These are phyloP conservation scores for Fopius arisanus DNA, from an alignment of 1,140 invertebrate species.

Conservation along the genomic window DNA sequence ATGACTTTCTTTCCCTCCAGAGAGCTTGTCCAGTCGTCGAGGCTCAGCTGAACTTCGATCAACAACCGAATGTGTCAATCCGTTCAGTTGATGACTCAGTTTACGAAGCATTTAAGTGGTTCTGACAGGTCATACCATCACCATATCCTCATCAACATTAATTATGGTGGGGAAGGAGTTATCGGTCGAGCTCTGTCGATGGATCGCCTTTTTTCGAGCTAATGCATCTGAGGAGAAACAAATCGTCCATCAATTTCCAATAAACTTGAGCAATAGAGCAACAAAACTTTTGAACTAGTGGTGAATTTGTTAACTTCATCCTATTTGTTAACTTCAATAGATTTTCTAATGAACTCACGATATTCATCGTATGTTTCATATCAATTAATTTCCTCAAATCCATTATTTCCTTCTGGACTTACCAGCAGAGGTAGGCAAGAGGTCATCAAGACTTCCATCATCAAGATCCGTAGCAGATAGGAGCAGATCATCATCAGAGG, in stretches of 20 bases:
- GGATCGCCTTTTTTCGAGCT: constrained; percentile 59
- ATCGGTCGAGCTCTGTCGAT: constrained; percentile 61
- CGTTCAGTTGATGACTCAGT: too few species aligned
- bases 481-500: constrained; percentile 85
- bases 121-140: constrained; percentile 60
- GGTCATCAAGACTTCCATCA: constrained; percentile 74
- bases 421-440: constrained; percentile 60
- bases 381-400: not conserved
- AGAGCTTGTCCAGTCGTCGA: too few species aligned
- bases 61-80: too few species aligned
- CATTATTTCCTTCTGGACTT: constrained; percentile 39
- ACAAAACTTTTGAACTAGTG: too few species aligned
- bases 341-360: too few species aligned
- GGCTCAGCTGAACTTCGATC: too few species aligned
- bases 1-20: not conserved
- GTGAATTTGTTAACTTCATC: too few species aligned
- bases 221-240: constrained; percentile 50
- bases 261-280: constrained; percentile 4
- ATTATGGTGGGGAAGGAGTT: constrained; percentile 60
- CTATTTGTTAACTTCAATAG: too few species aligned
- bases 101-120: not conserved
- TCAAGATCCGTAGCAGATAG: constrained; percentile 77
- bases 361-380: not conserved
- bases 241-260: constrained; percentile 8
- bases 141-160: constrained; percentile 63